Evolutionary conservation across 2,888 invertebrate species (phyloP), one percentile per base, ranked within the genome.

Genomic region (Drosophila lutescens): DNA sequence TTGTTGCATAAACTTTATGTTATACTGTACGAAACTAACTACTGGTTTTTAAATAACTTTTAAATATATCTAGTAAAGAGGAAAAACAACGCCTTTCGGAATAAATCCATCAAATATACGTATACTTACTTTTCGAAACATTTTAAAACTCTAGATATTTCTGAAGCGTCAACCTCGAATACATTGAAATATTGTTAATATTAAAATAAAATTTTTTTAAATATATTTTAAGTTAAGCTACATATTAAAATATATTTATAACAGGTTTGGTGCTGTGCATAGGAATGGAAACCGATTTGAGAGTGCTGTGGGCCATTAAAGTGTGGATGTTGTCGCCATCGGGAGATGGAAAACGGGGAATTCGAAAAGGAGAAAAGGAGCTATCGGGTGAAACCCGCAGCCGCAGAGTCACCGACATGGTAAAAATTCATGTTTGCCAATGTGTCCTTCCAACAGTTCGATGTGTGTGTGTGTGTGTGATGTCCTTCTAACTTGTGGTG

Each of bases 381-480:
- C 58, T 6, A 13, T 40, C 17, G 46, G 60, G 43, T 17, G 38
- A 61, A 69, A 70, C 56, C 76, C 57, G 50, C 61, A 71, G 73
- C 58, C 56, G 65, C 53, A 56, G 61, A 68, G 62, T 65, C 43
- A 59, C 50, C 50, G 56, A 68, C 55, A 66, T 70, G 72, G 54
- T 76, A 73, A 76, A 82, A 82, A 74, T 83, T 76, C 84, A 84
- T 80, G 86, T 80, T 76, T 79, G 77, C 62, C 78, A 76, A 68
- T 78, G 82, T 71, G 75, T 77, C 71, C 76, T 54, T 56, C 51
- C 34, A 41, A 38, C 41, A 34, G 51, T 34, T 54, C 50, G 50
- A 56, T 23, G 54, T 51, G 20, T 20, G n/a, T 4, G 6, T 17
- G 55, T 53, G 32, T 44, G 26, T 40, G 50, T 41, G 61, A 36